Conservation (phyloP, 92 coral and sea anemone genomes). For the Zoanthus sociatus region DNA sequence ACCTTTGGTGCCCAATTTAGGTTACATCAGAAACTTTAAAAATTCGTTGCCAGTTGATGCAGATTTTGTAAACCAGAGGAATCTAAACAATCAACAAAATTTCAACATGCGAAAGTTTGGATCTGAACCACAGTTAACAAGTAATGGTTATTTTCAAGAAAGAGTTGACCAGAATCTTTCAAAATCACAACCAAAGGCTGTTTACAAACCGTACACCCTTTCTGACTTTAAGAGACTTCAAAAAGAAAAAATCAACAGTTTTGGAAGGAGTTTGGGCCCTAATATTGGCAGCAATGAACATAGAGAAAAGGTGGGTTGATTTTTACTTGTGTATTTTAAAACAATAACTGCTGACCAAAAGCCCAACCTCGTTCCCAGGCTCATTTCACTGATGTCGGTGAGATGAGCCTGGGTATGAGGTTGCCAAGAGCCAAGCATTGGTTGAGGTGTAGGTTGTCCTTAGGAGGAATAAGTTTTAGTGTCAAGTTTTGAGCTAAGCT, state of each 20-base stretch:
- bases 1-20: constrained; percentile 17
- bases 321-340: too few species aligned
- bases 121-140: constrained; percentile 40
- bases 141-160: not conserved
- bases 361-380: too few species aligned
- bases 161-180: constrained; percentile 4
- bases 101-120: constrained; percentile 16
- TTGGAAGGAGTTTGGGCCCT: constrained; percentile 42
- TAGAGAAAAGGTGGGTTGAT: constrained; percentile 25
- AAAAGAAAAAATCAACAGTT: constrained; percentile 16
- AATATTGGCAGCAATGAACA: constrained; percentile 30
- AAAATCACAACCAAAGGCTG: constrained; percentile 9
- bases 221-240: constrained; percentile 43
- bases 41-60: not conserved
- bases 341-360: too few species aligned
- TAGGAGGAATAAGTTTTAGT: too few species aligned
- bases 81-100: not conserved
- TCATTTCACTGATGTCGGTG: too few species aligned
- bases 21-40: not conserved
- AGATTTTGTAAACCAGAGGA: constrained; percentile 1
- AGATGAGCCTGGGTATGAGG: too few species aligned
- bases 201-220: constrained; percentile 34
- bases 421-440: too few species aligned
- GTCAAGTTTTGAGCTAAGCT: too few species aligned
- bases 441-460: too few species aligned